phyloP scores from a whole-genome alignment of 2,797 vertebrate species.

The Tachyglossus aculeatus region DNA sequence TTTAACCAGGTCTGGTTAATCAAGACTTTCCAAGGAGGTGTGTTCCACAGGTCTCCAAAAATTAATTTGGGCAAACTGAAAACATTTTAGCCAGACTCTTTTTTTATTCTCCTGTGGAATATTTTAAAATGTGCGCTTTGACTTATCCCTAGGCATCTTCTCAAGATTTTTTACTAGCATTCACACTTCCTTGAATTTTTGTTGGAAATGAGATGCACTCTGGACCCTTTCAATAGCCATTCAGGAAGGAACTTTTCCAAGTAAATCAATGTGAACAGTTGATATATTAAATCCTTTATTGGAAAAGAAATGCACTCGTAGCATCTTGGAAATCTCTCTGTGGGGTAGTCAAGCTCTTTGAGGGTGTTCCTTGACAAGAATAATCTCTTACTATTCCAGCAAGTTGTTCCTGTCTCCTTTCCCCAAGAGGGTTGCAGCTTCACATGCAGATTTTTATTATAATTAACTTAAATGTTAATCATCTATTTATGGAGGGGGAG shows the following conservation, averaged over 20 bases:
- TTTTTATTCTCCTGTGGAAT: background rate
- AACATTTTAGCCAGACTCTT: conserved; percentile 6
- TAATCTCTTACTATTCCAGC: background rate
- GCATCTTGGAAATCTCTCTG: conserved; percentile 39
- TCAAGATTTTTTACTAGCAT: conserved; percentile 7
- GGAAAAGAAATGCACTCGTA: conserved; percentile 15
- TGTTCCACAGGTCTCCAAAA: background rate
- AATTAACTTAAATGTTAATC: conserved; percentile 13
- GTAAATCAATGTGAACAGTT: conserved; percentile 51
- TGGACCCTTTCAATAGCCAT: conserved; percentile 30
- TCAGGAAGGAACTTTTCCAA: conserved; percentile 38
- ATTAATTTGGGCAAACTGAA: background rate
- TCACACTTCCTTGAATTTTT: conserved; percentile 28
- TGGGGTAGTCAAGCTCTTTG: conserved; percentile 32
- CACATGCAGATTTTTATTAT: conserved; percentile 9
- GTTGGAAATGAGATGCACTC: conserved; percentile 39
- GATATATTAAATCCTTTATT: conserved; percentile 42
- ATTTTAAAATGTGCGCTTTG: background rate
- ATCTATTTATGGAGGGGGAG: background rate
- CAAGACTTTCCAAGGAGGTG: background rate
- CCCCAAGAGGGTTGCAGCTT: background rate
- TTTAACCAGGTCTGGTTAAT: conserved; percentile 40
- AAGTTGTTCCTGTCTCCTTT: no score
- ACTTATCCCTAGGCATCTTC: conserved; percentile 9
- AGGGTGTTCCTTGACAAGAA: conserved; percentile 15